These are phyloP conservation scores for Vulpes lagopus DNA, from an alignment of 2,113 vertebrate genomes.

Conservation along the genomic window DNA sequence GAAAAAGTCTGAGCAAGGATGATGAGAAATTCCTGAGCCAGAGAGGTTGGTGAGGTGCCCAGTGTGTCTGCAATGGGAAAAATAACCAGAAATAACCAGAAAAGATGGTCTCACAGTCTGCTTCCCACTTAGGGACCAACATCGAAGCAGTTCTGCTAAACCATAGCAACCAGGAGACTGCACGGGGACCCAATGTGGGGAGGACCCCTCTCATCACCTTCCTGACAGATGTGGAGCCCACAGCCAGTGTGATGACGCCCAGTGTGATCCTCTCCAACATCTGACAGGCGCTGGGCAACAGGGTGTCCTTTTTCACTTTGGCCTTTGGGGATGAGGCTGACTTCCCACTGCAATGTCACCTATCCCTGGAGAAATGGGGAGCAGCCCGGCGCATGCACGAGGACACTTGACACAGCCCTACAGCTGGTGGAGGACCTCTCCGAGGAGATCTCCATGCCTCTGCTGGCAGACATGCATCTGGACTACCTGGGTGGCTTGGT, in stretches of 20 bases:
- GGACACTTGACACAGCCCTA: constrained; percentile 87
- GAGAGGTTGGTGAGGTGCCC: neutral
- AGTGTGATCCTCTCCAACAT: constrained; percentile 89
- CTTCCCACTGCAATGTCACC: constrained; percentile 87
- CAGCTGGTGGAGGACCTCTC: constrained; percentile 92
- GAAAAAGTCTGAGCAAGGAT: constrained; percentile 34
- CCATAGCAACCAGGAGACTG: constrained; percentile 67
- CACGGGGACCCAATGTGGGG: constrained; percentile 46
- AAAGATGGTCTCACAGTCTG: constrained; percentile 47
- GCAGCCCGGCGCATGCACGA: constrained; percentile 89
- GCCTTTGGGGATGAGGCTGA: constrained; percentile 93
- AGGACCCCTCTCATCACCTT: constrained; percentile 91
- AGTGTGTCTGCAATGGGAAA: neutral
- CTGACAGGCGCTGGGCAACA: constrained; percentile 84
- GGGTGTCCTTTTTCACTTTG: constrained; percentile 89
- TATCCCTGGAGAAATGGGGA: constrained; percentile 89
- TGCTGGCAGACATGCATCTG: constrained; percentile 90
- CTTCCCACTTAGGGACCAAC: constrained; percentile 89
- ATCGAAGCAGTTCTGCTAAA: constrained; percentile 91
- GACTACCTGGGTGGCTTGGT: constrained; percentile 84
- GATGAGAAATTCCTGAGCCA: neutral
- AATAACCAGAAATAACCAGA: constrained; percentile 18
- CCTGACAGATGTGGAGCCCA: constrained; percentile 93
- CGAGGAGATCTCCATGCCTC: constrained; percentile 90
- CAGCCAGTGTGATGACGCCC: constrained; percentile 86